Percentiles rank a stretch among this genome's conserved stretches.
phyloP scores from a whole-genome alignment of 2,888 invertebrate genomes.

The Erynnis tages region DNA sequence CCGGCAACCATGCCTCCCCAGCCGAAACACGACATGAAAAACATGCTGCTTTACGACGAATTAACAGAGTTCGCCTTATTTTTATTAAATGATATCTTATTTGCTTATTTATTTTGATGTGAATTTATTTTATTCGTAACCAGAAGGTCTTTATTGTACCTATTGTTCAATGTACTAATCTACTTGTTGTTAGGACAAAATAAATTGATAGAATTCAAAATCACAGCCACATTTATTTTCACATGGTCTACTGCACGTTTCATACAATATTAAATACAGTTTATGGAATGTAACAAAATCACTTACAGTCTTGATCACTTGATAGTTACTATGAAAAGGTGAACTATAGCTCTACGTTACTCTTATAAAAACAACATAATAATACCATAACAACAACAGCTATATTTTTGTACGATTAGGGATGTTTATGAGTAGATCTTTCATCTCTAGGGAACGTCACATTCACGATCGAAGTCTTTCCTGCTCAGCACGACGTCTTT shows the following conservation, averaged over 20 bases:
- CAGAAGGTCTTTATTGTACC: too few relatives aligned
- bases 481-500: conserved; percentile 47
- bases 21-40: too few relatives aligned
- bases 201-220: conserved; percentile 23
- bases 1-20: too few relatives aligned
- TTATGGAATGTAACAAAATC: conserved; percentile 11
- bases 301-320: background rate
- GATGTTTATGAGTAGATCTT: background rate
- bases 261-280: background rate
- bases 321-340: background rate
- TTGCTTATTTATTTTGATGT: too few relatives aligned
- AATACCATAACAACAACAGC: background rate
- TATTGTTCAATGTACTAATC: too few relatives aligned
- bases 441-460: conserved; percentile 16
- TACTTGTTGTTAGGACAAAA: too few relatives aligned
- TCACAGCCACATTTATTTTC: conserved; percentile 55
- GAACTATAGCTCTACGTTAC: background rate
- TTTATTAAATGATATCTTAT: too few relatives aligned
- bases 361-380: conserved; percentile 7
- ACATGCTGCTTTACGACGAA: too few relatives aligned
- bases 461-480: conserved; percentile 44
- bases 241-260: background rate
- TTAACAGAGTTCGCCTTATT: too few relatives aligned
- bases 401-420: conserved; percentile 14
- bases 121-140: too few relatives aligned